Percentiles rank a stretch among this genome's conserved stretches.
phyloP scores from a whole-genome alignment of 2,797 vertebrate species.

The Amazonetta brasiliensis region DNA sequence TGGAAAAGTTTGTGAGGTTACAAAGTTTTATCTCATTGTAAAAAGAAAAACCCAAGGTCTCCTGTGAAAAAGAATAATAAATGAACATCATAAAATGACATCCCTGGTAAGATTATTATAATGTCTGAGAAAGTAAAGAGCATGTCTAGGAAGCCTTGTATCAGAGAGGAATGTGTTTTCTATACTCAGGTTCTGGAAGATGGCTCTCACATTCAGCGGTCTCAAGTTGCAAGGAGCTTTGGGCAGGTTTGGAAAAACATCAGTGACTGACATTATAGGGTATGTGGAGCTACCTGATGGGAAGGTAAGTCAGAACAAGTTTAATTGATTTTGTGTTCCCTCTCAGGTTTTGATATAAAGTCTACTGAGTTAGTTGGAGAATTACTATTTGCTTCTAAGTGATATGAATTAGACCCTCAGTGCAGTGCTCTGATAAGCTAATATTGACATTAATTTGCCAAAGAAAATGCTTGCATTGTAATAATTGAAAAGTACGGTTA shows the following conservation, averaged over 20 bases:
- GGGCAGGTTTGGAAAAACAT: slow-evolving; percentile 91
- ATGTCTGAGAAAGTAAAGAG: not conserved
- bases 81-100: not conserved
- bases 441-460: not conserved
- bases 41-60: not conserved
- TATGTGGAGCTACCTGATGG: slow-evolving; percentile 92
- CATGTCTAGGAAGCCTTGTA: not conserved
- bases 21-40: not conserved
- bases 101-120: not conserved
- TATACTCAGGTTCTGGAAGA: slow-evolving; percentile 92
- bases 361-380: not conserved
- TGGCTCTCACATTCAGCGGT: slow-evolving; percentile 89
- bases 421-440: not conserved
- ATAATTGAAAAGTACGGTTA: not conserved
- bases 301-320: slow-evolving; percentile 81
- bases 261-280: slow-evolving; percentile 87
- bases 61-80: not conserved
- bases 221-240: slow-evolving; percentile 90
- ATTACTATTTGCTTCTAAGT: not conserved
- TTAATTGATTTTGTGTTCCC: not conserved
- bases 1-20: not conserved
- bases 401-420: not conserved
- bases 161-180: not conserved
- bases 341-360: not conserved
- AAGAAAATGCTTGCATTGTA: not conserved